Evolutionary conservation across 1,140 invertebrate genomes (phyloP), one percentile per base, ranked within the genome.

Genomic region (Dendrolimus kikuchii): DNA sequence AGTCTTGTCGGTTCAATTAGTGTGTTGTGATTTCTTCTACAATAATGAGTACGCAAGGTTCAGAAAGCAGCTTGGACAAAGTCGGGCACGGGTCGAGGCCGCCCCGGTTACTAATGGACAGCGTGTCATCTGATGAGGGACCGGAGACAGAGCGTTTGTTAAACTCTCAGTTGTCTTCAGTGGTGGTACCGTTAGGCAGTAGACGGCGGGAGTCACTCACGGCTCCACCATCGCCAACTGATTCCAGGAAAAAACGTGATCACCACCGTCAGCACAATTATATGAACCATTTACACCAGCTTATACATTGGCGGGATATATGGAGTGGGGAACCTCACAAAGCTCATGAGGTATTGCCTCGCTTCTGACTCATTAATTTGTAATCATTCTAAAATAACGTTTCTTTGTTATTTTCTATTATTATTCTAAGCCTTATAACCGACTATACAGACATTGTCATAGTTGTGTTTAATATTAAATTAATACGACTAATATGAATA

Each of bases 181-280:
- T 83, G 43, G 64, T 81, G 41, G 66, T 68, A 49, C 48, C 67
- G 66, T 48, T 65, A 44, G 45, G 40, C 44, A 46, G 50, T 38
- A 45, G 61, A 5, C 70, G 87, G 4, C 68, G 87, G 38, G 64
- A 77, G 47, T 88, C 87, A 4, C 67, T 88, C 36, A 88, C 87
- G 5, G 87, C 85, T n/a, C 87, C 87, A 5, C 81, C 87, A 0
- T 88, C 87, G 10, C 87, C 87, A 6, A 81, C 71, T 23, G 81
- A 86, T 23, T 81, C 67, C 9, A 74, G 82, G 38, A 86, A 84
- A 57, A 86, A 86, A 59, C 73, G 71, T 46, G 74, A 74, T 42
- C 60, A 63, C 44, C 53, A 69, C 48, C 73, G 76, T 5, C 81
- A 81, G 45, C 77, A 86, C 53, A 76, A 82, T 56, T 86, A 88